phyloP scores from a whole-genome alignment of 2,888 invertebrate species.

The Drosophila paracracens region DNA sequence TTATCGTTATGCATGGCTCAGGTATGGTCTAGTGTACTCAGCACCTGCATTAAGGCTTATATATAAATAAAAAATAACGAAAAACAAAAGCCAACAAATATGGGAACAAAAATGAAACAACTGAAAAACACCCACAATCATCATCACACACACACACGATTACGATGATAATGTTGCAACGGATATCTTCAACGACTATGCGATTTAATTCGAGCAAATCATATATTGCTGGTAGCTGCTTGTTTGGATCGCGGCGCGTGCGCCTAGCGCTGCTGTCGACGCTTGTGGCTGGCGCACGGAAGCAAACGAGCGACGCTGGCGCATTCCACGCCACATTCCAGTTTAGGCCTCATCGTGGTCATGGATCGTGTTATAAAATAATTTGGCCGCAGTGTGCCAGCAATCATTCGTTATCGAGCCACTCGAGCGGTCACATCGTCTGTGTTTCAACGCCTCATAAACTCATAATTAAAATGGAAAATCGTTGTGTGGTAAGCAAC shows the following conservation, averaged over 20 bases:
- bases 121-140: slow-evolving; percentile 49
- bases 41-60: slow-evolving; percentile 14
- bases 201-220: slow-evolving; percentile 22
- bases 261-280: slow-evolving; percentile 30
- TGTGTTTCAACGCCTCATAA: slow-evolving; percentile 27
- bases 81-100: slow-evolving; percentile 19
- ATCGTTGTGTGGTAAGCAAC: slow-evolving; percentile 64
- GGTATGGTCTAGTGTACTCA: neutral
- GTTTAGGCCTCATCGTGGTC: slow-evolving; percentile 8
- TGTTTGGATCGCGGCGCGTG: slow-evolving; percentile 62
- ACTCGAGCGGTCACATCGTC: slow-evolving; percentile 58
- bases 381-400: slow-evolving; percentile 62
- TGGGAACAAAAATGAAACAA: slow-evolving; percentile 40
- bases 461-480: slow-evolving; percentile 61
- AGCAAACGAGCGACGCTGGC: slow-evolving; percentile 55
- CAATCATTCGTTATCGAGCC: slow-evolving; percentile 66
- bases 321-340: slow-evolving; percentile 51
- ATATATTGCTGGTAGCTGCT: slow-evolving; percentile 49
- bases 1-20: neutral
- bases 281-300: slow-evolving; percentile 54
- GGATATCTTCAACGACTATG: slow-evolving; percentile 25
- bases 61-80: neutral
- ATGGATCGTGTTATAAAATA: slow-evolving; percentile 71
- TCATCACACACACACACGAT: slow-evolving; percentile 7
- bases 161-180: slow-evolving; percentile 20